Conservation (phyloP, 2,888 invertebrate genomes). For the Agriopis leucophaearia region DNA sequence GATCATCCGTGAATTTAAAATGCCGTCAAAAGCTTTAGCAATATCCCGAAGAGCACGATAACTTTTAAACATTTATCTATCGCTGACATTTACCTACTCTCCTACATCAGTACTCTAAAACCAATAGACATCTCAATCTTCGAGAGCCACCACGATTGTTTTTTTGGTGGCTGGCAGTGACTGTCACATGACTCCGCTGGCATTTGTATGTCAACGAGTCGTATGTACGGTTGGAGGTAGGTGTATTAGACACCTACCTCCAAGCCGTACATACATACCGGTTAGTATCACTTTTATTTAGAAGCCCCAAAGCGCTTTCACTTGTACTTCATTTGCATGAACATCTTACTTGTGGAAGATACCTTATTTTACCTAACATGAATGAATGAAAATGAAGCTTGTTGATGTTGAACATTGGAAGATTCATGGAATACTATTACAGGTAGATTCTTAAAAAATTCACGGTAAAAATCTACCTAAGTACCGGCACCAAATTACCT, state of each 20-base stretch:
- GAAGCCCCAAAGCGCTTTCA: slow-evolving; percentile 62
- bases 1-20: too few relatives aligned
- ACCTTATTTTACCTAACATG: neutral
- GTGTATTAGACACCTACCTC: slow-evolving; percentile 18
- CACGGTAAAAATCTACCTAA: too few relatives aligned
- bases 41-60: too few relatives aligned
- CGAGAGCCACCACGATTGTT: slow-evolving; percentile 13
- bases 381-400: too few relatives aligned
- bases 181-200: slow-evolving; percentile 40
- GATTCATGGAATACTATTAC: too few relatives aligned
- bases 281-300: slow-evolving; percentile 60
- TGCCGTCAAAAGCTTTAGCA: too few relatives aligned
- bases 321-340: slow-evolving; percentile 58
- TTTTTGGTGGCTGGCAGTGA: slow-evolving; percentile 34
- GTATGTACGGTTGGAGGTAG: too few relatives aligned
- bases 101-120: neutral
- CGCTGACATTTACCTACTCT: neutral
- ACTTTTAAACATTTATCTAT: neutral
- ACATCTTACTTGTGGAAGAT: slow-evolving; percentile 26
- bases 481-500: too few relatives aligned
- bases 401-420: too few relatives aligned
- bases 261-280: slow-evolving; percentile 34
- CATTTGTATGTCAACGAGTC: slow-evolving; percentile 49
- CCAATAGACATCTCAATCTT: neutral
- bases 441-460: too few relatives aligned